Evolutionary conservation across 2,113 vertebrate genomes (phyloP).

Genomic region (Prinia subflava): DNA sequence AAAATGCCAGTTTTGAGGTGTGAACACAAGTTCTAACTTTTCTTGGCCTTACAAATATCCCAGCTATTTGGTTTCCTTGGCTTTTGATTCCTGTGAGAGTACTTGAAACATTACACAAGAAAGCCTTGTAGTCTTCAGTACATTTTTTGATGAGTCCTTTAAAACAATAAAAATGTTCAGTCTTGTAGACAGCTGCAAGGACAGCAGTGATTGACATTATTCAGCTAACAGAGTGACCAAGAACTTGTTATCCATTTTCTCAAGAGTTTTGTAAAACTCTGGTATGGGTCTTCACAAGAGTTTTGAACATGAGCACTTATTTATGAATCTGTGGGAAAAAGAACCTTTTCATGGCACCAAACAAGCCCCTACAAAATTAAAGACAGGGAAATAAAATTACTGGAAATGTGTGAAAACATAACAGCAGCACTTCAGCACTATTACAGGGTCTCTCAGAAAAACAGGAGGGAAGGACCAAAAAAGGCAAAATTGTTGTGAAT

Average conservation of each 20-base stretch:
- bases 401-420: neutral
- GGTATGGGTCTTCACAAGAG: neutral
- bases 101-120: neutral
- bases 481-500: neutral
- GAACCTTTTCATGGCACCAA: neutral
- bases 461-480: neutral
- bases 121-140: neutral
- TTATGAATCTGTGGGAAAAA: neutral
- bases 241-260: neutral
- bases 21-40: neutral
- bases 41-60: neutral
- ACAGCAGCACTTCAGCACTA: neutral
- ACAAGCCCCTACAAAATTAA: neutral
- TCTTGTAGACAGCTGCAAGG: neutral
- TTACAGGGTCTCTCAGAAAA: neutral
- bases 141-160: neutral
- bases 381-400: neutral
- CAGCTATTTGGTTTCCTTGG: neutral
- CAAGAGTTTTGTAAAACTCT: neutral
- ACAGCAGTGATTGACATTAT: neutral
- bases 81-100: neutral
- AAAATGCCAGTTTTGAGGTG: neutral
- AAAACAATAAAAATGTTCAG: neutral
- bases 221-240: neutral
- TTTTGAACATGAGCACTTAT: neutral